phyloP scores from a whole-genome alignment of 2,888 invertebrate species.

The Keiferia lycopersicella region DNA sequence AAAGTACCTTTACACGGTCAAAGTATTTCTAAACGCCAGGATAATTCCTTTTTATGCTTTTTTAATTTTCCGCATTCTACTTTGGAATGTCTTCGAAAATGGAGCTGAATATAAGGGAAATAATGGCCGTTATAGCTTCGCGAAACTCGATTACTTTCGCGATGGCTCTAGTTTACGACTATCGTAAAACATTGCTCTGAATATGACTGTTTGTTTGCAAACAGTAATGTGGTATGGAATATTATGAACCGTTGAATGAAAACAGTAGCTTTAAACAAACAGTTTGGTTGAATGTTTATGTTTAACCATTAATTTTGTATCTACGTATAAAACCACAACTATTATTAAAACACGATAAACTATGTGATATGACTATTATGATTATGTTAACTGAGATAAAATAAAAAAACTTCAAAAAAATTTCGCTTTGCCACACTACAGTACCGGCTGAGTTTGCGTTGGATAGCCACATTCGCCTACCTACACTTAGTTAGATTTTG shows the following conservation, averaged over 20 bases:
- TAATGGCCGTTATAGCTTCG: constrained; percentile 38
- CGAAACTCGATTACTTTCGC: constrained; percentile 49
- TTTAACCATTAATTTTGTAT: too few relatives aligned
- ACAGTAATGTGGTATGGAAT: constrained; percentile 43
- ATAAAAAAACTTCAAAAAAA: too few relatives aligned
- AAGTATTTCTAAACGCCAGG: too few relatives aligned
- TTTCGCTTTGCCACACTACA: too few relatives aligned
- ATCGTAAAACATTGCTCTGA: constrained; percentile 46
- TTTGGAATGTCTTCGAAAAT: constrained; percentile 11
- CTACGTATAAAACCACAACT: too few relatives aligned
- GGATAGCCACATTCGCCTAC: too few relatives aligned
- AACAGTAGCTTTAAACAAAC: constrained; percentile 24
- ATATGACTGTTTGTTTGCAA: constrained; percentile 45
- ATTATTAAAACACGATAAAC: too few relatives aligned
- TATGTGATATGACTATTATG: too few relatives aligned
- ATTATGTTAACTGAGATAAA: too few relatives aligned
- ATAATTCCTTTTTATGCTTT: constrained; percentile 6
- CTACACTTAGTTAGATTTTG: neutral
- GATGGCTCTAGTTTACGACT: constrained; percentile 50
- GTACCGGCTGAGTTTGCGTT: too few relatives aligned
- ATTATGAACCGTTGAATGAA: constrained; percentile 33
- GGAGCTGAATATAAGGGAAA: constrained; percentile 35
- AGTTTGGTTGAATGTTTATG: neutral
- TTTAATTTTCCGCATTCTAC: constrained; percentile 22
- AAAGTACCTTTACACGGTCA: too few relatives aligned